Evolutionary conservation across 2,888 invertebrate genomes (phyloP), one percentile per base, ranked within the genome.

Genomic region (Epiblema foenella): DNA sequence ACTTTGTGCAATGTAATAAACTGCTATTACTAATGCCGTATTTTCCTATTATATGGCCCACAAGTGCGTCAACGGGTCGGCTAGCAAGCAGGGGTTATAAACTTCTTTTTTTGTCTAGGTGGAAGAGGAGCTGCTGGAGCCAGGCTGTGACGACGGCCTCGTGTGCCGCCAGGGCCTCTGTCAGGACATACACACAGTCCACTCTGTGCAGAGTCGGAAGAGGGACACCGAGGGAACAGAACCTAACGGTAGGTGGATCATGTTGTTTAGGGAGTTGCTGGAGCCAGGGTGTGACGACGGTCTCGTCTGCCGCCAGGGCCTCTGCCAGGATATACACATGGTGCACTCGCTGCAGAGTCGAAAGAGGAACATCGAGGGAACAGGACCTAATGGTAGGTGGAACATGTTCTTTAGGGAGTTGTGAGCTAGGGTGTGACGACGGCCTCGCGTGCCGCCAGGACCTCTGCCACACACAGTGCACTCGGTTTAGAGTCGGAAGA

Each of bases 211-310:
- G 1, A 74, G 74, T 2, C 81, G 92, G 71, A 88, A 86, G 75
- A 79, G 90, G 29, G 85, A 86, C 12, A 8, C n/a, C 11, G 83
- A 86, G 2, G 75, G 74, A 0, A 46, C 68, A 0, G 66, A 69
- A 2, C 81, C 86, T 4, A 79, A 87, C 68, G 91, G 42, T 63
- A 92, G 93, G 88, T 93, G 1, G 92, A 93, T 74, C 92, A 93
- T 24, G 24, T 24, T 24, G 24, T 24, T 24, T 24, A 64, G 93
- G 93, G n/a, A n/a, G 73, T 90, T 93, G 73, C 57, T 93, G 24
- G 93, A 91, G 76, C 92, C 93, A 0, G 93, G 93, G 4, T 93
- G 93, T 73, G 93, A 93, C 68, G 93, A 93, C 59, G 93, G 91
- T 0, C 81, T 92, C 79, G 93, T 93, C 37, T 93, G 91, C 76